These are phyloP conservation scores for Taurulus bubalis DNA, from an alignment of 2,113 vertebrate genomes.

Conservation along the genomic window DNA sequence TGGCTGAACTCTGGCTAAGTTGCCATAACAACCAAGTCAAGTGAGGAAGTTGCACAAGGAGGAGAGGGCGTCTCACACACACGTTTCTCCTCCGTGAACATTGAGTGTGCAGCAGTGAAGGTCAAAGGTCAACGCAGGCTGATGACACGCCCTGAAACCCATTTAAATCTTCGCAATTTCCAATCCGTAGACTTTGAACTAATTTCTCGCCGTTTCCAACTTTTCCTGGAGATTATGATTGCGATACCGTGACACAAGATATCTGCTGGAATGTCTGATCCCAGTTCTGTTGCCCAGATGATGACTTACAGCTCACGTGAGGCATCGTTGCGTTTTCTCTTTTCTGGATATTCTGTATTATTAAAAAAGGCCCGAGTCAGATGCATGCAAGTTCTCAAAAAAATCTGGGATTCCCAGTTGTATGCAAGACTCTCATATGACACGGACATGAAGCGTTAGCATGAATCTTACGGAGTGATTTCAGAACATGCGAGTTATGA, in stretches of 20 bases:
- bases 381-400: not conserved
- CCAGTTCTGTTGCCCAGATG: too few species aligned
- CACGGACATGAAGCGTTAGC: not conserved
- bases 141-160: not conserved
- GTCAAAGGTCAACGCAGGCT: conserved; percentile 16
- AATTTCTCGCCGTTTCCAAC: not conserved
- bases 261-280: too few species aligned
- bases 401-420: not conserved
- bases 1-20: conserved; percentile 7
- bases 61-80: conserved; percentile 2
- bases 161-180: not conserved
- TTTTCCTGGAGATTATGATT: not conserved
- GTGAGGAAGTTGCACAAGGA: conserved; percentile 27
- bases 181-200: not conserved
- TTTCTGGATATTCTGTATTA: not conserved
- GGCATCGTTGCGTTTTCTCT: not conserved
- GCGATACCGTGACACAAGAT: not conserved
- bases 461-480: not conserved
- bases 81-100: not conserved
- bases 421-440: not conserved
- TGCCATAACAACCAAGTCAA: not conserved
- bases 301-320: not conserved
- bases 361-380: not conserved
- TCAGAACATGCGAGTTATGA: not conserved
- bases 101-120: not conserved